phyloP scores from a whole-genome alignment of 1,140 invertebrate species.

The Branchinecta lindahli region DNA sequence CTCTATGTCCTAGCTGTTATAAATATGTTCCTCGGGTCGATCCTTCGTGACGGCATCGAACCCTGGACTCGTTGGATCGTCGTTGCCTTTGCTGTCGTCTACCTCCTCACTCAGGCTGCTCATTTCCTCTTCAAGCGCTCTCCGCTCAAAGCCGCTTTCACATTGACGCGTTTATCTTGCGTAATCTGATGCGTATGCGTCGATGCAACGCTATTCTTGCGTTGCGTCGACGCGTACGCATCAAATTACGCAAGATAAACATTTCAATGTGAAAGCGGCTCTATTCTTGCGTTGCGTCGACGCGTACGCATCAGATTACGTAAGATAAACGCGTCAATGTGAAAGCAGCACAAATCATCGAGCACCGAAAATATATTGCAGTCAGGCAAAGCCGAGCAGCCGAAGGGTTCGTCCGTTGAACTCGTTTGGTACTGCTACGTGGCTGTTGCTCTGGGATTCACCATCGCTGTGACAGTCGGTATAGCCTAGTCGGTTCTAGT shows the following conservation, averaged over 20 bases:
- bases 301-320: too few relatives aligned
- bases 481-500: not conserved
- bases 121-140: not conserved
- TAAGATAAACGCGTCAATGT: too few relatives aligned
- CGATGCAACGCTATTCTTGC: too few relatives aligned
- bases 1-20: not conserved
- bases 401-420: not conserved
- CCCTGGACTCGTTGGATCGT: not conserved
- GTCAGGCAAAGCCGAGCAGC: too few relatives aligned
- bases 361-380: slow-evolving; percentile 1
- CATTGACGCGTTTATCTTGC: too few relatives aligned
- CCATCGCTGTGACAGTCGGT: not conserved
- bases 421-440: not conserved
- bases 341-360: too few relatives aligned
- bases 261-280: too few relatives aligned
- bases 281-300: too few relatives aligned
- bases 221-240: too few relatives aligned
- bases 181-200: too few relatives aligned
- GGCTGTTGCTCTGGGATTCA: not conserved
- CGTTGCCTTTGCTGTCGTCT: not conserved
- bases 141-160: too few relatives aligned
- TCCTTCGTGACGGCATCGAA: not conserved
- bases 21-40: not conserved
- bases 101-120: not conserved
- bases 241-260: too few relatives aligned